Evolutionary conservation across 2,797 vertebrate species (phyloP).

Genomic region (Podarcis lilfordi): DNA sequence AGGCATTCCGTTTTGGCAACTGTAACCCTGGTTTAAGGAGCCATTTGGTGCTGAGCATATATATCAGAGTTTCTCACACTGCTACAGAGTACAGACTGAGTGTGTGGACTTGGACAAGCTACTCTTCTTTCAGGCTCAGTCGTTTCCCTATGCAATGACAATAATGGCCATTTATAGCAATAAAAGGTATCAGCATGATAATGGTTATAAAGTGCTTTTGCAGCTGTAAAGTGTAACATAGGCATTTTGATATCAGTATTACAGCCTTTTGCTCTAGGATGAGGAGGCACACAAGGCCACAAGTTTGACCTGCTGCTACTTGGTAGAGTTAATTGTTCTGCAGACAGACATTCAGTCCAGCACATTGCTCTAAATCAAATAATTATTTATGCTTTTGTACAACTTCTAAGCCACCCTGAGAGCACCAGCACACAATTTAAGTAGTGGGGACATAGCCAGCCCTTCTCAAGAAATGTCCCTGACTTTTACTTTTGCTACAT

Average conservation of each 20-base stretch:
- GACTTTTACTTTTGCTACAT: not conserved
- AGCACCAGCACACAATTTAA: not conserved
- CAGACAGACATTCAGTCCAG: not conserved
- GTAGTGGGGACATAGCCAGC: not conserved
- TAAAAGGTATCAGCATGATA: not conserved
- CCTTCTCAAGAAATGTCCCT: not conserved
- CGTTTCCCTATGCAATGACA: not conserved
- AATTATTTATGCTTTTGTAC: not conserved
- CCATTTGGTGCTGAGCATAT: too few species aligned
- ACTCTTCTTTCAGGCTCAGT: not conserved
- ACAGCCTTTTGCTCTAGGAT: not conserved
- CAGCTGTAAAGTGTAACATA: not conserved
- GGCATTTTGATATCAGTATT: not conserved
- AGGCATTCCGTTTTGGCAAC: too few species aligned
- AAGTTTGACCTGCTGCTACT: not conserved
- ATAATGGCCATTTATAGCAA: not conserved
- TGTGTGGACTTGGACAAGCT: not conserved
- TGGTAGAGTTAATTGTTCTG: not conserved
- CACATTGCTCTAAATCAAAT: not conserved
- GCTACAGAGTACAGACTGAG: not conserved
- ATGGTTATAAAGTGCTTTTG: not conserved
- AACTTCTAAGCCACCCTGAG: not conserved
- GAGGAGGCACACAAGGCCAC: not conserved
- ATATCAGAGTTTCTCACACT: too few species aligned
- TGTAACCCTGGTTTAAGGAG: too few species aligned